These are phyloP conservation scores for Tringa solitaria DNA, from an alignment of 2,113 vertebrate species.

Conservation along the genomic window DNA sequence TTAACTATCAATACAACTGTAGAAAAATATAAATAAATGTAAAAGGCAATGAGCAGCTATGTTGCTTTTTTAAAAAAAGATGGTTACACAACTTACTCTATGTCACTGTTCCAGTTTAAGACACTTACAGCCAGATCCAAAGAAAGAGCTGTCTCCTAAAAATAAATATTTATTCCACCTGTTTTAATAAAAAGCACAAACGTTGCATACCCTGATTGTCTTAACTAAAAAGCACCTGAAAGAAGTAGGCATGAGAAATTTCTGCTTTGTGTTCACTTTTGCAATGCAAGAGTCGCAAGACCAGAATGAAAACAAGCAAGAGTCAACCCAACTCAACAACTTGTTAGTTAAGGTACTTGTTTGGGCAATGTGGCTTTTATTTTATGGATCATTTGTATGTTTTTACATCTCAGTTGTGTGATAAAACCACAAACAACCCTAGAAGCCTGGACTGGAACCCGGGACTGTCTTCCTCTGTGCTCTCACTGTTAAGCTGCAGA, in stretches of 20 bases:
- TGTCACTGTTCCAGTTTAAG: fast-evolving
- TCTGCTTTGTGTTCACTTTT: not conserved
- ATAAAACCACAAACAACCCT: not conserved
- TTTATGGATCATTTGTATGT: not conserved
- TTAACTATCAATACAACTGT: not conserved
- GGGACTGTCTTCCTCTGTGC: not conserved
- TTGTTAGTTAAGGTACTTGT: not conserved
- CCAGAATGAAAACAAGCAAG: not conserved
- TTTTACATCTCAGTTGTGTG: not conserved
- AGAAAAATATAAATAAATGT: not conserved
- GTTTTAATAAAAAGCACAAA: not conserved
- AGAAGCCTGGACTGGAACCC: not conserved
- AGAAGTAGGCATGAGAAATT: not conserved
- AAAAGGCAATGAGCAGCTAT: not conserved
- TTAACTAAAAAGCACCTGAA: not conserved
- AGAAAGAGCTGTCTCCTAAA: not conserved
- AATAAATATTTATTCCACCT: not conserved
- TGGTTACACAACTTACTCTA: not conserved
- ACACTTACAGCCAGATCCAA: not conserved
- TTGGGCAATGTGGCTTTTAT: not conserved
- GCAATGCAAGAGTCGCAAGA: not conserved
- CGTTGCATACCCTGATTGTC: fast-evolving
- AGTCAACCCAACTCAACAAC: not conserved
- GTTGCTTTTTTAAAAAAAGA: not conserved
- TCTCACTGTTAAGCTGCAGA: not conserved